These are phyloP conservation scores for Nephrotoma guestfalica DNA, from an alignment of 2,888 invertebrate genomes.

Conservation along the genomic window DNA sequence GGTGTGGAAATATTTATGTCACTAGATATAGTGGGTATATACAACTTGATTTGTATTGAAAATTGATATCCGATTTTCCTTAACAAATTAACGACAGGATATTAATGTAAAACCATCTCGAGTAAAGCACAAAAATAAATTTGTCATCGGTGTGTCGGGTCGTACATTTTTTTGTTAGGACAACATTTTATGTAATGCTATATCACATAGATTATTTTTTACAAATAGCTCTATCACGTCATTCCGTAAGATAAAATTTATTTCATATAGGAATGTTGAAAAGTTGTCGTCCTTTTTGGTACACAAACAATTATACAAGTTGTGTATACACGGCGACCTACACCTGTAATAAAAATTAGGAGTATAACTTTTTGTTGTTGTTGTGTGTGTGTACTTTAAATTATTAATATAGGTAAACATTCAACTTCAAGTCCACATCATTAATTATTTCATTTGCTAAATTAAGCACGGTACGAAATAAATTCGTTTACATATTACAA, in stretches of 20 bases:
- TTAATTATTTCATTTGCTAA: background rate
- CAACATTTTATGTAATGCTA: background rate
- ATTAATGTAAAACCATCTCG: background rate
- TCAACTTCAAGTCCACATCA: background rate
- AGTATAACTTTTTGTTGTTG: background rate
- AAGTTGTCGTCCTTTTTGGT: too few species aligned
- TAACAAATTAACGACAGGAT: background rate
- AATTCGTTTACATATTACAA: background rate
- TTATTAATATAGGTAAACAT: background rate
- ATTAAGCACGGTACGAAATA: background rate
- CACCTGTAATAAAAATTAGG: background rate
- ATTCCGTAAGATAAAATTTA: background rate
- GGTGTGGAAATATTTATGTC: background rate
- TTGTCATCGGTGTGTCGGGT: background rate
- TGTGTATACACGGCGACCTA: background rate
- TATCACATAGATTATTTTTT: background rate
- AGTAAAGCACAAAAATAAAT: background rate
- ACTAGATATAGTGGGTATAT: background rate
- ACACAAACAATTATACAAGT: too few species aligned
- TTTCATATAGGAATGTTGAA: too few species aligned
- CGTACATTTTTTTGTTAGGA: background rate
- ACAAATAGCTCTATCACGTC: background rate
- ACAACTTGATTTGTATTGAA: background rate
- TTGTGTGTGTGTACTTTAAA: background rate
- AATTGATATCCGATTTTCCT: background rate